Percentiles rank a stretch among this genome's conserved stretches.
Conservation (phyloP, 2,888 invertebrate genomes). For the Ophion costatus region DNA sequence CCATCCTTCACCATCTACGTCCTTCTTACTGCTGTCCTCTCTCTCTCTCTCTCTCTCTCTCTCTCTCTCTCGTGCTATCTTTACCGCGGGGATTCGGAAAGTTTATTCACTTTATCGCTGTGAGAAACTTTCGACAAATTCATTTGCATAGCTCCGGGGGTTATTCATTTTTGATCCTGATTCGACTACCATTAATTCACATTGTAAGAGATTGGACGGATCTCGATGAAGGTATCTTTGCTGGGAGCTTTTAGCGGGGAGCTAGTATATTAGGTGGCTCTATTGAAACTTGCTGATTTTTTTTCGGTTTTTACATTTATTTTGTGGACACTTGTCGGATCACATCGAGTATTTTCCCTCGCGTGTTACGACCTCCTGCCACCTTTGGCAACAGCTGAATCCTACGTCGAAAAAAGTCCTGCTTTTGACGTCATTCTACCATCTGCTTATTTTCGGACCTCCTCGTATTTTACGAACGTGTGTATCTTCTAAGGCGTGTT, state of each 20-base stretch:
- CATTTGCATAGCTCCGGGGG: slow-evolving; percentile 50
- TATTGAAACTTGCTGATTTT: too few relatives aligned
- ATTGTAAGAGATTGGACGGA: slow-evolving; percentile 37
- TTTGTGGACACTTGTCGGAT: too few relatives aligned
- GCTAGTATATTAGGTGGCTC: background rate
- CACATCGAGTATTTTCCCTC: too few relatives aligned
- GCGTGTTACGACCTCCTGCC: too few relatives aligned
- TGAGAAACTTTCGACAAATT: slow-evolving; percentile 60
- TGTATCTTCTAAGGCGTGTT: too few relatives aligned
- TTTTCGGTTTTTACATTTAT: too few relatives aligned
- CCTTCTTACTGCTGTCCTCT: background rate
- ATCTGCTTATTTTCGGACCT: too few relatives aligned
- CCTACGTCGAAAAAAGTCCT: too few relatives aligned
- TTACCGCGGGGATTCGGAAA: slow-evolving; percentile 33
- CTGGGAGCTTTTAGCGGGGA: background rate
- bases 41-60: background rate
- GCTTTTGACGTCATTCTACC: too few relatives aligned
- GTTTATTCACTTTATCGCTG: slow-evolving; percentile 61
- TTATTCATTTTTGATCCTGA: slow-evolving; percentile 56
- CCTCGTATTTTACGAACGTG: too few relatives aligned
- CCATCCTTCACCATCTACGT: background rate
- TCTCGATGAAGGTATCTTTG: slow-evolving; percentile 33
- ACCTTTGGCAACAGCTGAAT: too few relatives aligned
- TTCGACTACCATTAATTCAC: slow-evolving; percentile 51
- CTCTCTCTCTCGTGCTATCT: slow-evolving; percentile 1